Evolutionary conservation across 1,140 invertebrate genomes (phyloP), one percentile per base, ranked within the genome.

Genomic region (Chrysopa pallens): DNA sequence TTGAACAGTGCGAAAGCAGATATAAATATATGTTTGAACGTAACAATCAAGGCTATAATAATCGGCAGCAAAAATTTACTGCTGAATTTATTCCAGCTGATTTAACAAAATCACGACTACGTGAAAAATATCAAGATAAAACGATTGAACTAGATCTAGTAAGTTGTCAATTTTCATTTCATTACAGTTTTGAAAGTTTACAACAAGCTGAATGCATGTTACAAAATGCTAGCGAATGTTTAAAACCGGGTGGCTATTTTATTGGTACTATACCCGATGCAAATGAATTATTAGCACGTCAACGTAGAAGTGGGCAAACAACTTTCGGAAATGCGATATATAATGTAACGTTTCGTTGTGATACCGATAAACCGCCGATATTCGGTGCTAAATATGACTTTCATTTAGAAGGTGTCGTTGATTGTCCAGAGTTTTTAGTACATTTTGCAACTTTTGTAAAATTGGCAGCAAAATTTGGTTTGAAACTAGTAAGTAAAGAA

Each of bases 351-450:
- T 86, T 93, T 57, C 67, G 79, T 28, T 75, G 77, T 57, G 74
- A 85, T 51, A 66, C 70, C 23, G 67, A 76, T 36, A 72, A 75
- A 8, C 73, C 77, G 50, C 84, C 88, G 6, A 59, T 98, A 9
- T 99, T 98, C 72, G 95, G 95, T 36, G 89, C 84, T 29, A 89
- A 92, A 62, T 97, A 98, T 67, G 77, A 93, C 62, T 98, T 98
- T 60, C 76, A 90, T 56, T 63, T 98, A 40, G 89, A 97, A 57
- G 91, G 85, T 36, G 89, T 94, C 11, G 94, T 99, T 0, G 79
- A 98, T 60, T 99, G 95, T 67, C 95, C 95, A 17, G 95, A 99
- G 61, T 99, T 97, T 69, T 67, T 99, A 27, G 92, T 98, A 11
- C 79, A 97, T 64, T 87, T 97, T 61, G 84, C 88, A 17, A 68